Evolutionary conservation across 2,888 invertebrate genomes (phyloP).

Genomic region (Plebejus argus): DNA sequence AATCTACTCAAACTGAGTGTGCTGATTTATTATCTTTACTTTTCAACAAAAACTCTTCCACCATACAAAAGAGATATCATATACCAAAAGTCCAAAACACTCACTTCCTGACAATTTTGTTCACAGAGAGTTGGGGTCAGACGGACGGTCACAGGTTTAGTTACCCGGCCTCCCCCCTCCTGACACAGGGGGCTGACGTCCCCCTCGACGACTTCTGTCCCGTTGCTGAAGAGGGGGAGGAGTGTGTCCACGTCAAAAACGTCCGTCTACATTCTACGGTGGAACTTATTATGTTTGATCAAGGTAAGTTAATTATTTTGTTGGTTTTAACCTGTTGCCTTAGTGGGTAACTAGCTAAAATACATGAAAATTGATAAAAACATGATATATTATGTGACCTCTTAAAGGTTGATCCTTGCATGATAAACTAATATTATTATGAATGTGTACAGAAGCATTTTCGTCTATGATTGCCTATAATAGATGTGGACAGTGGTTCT

Average conservation of each 20-base stretch:
- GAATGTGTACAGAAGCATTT: no score
- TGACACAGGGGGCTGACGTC: conserved; percentile 86
- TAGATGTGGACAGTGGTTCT: no score
- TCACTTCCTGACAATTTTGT: conserved; percentile 30
- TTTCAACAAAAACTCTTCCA: neutral
- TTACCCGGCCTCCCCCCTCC: conserved; percentile 88
- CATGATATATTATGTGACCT: no score
- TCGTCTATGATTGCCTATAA: no score
- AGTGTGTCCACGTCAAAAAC: conserved; percentile 87
- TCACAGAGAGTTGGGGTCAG: conserved; percentile 78
- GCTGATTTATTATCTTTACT: neutral
- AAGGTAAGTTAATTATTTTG: conserved; percentile 76
- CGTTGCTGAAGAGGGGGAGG: conserved; percentile 68
- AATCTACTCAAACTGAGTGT: no score
- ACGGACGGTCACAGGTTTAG: conserved; percentile 88
- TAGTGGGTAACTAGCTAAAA: no score
- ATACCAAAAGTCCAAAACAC: no score
- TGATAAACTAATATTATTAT: no score
- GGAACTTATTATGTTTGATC: conserved; percentile 87
- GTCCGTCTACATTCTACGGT: conserved; percentile 85
- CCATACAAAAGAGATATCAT: no score
- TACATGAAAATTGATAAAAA: no score
- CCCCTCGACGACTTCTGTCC: conserved; percentile 76
- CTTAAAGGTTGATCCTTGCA: no score
- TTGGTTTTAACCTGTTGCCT: no score